Base-by-base conservation (phyloP, 2,113 vertebrate genomes). In the Dasyornis broadbenti region DNA sequence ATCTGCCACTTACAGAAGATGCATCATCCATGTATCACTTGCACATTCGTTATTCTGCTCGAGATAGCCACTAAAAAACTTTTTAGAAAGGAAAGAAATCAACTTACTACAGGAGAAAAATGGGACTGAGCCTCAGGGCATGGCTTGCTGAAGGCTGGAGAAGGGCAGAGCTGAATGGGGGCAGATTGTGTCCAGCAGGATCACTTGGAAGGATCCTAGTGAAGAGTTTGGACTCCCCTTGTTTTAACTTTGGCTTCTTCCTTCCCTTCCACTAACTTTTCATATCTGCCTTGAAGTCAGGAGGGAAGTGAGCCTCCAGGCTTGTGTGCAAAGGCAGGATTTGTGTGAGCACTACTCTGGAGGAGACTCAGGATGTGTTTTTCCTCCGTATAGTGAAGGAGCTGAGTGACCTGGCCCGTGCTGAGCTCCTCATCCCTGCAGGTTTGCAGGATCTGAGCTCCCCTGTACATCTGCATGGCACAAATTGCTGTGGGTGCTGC, bases 11-110 rank as follows among this genome's bases (percentile, higher is more conserved):
- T 2, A 3, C 40, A 53, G 68, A 45, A 72, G 45, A 31, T 0
- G 0, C 5, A 1, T 60, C 31, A 37, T 69, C 50, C 18, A 0
- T 5, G 3, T 16, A 27, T 27, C 0, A 0, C 27, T 68, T 45
- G 5, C 24, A 31, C 8, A 7, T 65, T 39, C 2, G 1, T 82
- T n/a, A 6, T n/a, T 71, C 18, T 61, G 16, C 23, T 71, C 6
- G 14, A 60, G 20, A 28, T 8, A 81, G 21, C 9, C 8, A 17
- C 15, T 33, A 7, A 69, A 77, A 47, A 39, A 2, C 3, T 13
- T 53, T 31, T 17, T 20, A 10, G 7, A 65, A 70, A 70, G 33
- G 3, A 13, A 33, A 39, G 35, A 50, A 22, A 28, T 33, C 11
- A 44, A 18, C 20, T 63, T 66, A 11, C 9, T 5, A 0, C 0